Evolutionary conservation across 1,140 invertebrate genomes (phyloP).

Genomic region (Campoletis sonorensis): DNA sequence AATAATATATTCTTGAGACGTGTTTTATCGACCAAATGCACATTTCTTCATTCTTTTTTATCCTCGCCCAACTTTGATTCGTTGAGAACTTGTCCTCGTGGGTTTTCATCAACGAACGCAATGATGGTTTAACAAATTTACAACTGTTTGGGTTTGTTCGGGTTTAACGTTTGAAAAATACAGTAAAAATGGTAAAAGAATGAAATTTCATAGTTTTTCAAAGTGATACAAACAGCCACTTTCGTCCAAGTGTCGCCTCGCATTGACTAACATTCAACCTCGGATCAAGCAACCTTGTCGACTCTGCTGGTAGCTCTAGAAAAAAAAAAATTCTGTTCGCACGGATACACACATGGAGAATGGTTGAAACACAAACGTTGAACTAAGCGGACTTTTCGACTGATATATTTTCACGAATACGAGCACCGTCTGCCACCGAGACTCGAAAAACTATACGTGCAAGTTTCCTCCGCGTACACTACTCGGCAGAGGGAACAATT

Average conservation of each 20-base stretch:
- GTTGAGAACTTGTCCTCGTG: not conserved
- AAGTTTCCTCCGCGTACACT: not conserved
- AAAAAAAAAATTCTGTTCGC: not conserved
- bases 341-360: not conserved
- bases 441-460: not conserved
- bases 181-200: not conserved
- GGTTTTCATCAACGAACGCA: too few relatives aligned
- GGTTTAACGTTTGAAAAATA: too few relatives aligned
- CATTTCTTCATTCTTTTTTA: constrained; percentile 14
- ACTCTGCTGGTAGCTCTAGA: not conserved
- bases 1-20: constrained; percentile 38
- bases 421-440: not conserved
- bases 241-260: constrained; percentile 33
- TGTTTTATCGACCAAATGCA: constrained; percentile 14
- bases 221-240: constrained; percentile 28
- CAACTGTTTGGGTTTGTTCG: too few relatives aligned
- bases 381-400: constrained; percentile 10
- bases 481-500: not conserved
- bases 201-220: constrained; percentile 30
- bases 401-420: constrained; percentile 27
- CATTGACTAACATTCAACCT: constrained; percentile 17
- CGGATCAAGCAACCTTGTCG: constrained; percentile 28
- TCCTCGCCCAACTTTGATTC: not conserved
- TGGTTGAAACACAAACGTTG: not conserved
- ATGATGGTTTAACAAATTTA: too few relatives aligned